These are phyloP conservation scores for Gymnocephalus cernua DNA, from an alignment of 2,113 vertebrate species.

Conservation along the genomic window DNA sequence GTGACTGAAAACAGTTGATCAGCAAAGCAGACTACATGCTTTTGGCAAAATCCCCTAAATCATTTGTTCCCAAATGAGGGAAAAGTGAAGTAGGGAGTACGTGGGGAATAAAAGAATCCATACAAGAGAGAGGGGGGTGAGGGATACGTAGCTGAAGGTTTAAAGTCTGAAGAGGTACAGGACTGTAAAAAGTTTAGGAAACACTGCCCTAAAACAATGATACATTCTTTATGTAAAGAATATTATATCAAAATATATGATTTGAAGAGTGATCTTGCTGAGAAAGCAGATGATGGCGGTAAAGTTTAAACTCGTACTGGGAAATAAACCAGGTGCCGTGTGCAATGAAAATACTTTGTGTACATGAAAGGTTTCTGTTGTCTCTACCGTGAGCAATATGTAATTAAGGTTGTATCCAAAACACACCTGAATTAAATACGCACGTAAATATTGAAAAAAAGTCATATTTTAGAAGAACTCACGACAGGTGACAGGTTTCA, in stretches of 20 bases:
- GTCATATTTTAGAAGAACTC: slow-evolving; percentile 98
- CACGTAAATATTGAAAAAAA: slow-evolving; percentile 91
- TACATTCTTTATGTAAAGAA: background rate
- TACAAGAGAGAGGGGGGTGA: no score
- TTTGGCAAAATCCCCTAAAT: background rate
- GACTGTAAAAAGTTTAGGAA: no score
- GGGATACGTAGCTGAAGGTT: no score
- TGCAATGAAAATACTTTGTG: background rate
- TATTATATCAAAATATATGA: background rate
- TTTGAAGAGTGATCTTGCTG: background rate
- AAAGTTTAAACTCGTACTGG: background rate
- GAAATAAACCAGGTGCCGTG: background rate
- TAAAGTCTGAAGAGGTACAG: no score
- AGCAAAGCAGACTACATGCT: background rate
- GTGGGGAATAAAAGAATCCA: no score
- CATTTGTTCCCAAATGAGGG: background rate
- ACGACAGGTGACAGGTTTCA: slow-evolving; percentile 98
- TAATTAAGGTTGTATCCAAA: slow-evolving; percentile 4
- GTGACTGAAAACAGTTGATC: background rate
- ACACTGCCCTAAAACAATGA: background rate
- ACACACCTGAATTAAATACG: slow-evolving; percentile 55
- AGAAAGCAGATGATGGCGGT: background rate
- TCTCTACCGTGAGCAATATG: background rate
- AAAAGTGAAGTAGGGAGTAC: no score
- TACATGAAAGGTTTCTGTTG: background rate